phyloP scores from a whole-genome alignment of 1,140 invertebrate species.

The Drosophila persimilis region DNA sequence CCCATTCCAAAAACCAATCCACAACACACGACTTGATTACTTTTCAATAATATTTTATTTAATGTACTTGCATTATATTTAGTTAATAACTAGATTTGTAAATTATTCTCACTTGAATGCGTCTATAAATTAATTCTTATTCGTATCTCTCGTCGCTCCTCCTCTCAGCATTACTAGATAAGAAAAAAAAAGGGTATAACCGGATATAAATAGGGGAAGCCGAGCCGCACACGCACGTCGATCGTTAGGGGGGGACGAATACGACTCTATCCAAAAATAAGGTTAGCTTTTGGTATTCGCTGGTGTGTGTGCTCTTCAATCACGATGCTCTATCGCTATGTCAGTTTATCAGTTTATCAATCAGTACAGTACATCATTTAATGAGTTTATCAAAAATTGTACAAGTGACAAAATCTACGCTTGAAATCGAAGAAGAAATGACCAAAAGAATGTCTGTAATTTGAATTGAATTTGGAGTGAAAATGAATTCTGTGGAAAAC shows the following conservation, averaged over 20 bases:
- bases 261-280: slow-evolving; percentile 22
- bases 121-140: slow-evolving; percentile 77
- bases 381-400: slow-evolving; percentile 60
- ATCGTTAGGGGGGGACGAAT: slow-evolving; percentile 20
- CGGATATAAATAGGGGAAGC: too few species aligned
- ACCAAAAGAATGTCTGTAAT: slow-evolving; percentile 43
- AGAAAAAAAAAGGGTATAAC: slow-evolving; percentile 58
- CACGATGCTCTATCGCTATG: slow-evolving; percentile 38
- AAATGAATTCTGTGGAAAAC: background rate
- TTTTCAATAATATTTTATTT: slow-evolving; percentile 69
- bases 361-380: background rate
- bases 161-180: slow-evolving; percentile 70
- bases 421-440: slow-evolving; percentile 51
- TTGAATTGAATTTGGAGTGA: slow-evolving; percentile 13
- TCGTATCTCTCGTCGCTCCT: slow-evolving; percentile 57
- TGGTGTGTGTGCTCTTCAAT: slow-evolving; percentile 49
- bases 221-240: slow-evolving; percentile 47
- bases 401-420: slow-evolving; percentile 69
- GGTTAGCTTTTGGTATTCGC: slow-evolving; percentile 29
- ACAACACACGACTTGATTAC: slow-evolving; percentile 4
- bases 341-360: slow-evolving; percentile 42
- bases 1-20: too few species aligned
- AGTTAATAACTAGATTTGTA: slow-evolving; percentile 76
- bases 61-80: slow-evolving; percentile 71
- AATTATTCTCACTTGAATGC: slow-evolving; percentile 76